These are phyloP conservation scores for Boleophthalmus pectinirostris DNA, from an alignment of 2,113 vertebrate genomes.

Conservation along the genomic window DNA sequence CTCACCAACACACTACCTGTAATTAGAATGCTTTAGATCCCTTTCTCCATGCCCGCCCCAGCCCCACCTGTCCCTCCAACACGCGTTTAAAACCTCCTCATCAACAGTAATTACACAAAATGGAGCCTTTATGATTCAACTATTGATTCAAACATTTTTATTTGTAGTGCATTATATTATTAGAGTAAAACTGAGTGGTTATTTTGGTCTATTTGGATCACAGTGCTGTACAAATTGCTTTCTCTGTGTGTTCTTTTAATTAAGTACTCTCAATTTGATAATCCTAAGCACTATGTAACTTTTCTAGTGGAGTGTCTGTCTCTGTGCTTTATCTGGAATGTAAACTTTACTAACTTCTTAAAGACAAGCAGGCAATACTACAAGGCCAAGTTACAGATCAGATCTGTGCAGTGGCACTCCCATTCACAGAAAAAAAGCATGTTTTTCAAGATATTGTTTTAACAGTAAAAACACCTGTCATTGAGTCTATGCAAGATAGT, in stretches of 20 bases:
- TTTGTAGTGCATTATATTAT: background rate
- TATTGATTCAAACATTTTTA: conserved; percentile 12
- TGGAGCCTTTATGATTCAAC: background rate
- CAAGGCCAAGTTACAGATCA: too few species aligned
- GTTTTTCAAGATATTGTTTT: too few species aligned
- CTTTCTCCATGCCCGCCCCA: conserved; percentile 35
- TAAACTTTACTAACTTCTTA: too few species aligned
- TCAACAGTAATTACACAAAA: conserved; percentile 2
- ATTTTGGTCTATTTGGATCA: background rate
- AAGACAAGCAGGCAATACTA: too few species aligned
- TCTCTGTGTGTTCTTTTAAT: background rate
- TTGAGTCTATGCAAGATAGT: too few species aligned
- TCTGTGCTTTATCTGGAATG: too few species aligned
- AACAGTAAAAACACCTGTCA: too few species aligned
- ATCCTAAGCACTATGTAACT: too few species aligned
- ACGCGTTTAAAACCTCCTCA: conserved; percentile 15
- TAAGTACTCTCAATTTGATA: background rate
- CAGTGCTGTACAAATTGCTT: background rate
- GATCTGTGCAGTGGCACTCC: too few species aligned
- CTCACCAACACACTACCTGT: conserved; percentile 52
- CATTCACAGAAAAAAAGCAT: too few species aligned
- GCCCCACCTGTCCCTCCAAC: background rate
- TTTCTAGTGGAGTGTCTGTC: too few species aligned
- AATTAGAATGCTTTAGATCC: conserved; percentile 63
- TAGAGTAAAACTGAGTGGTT: background rate